These are phyloP conservation scores for Trichoplusia ni DNA, from an alignment of 1,140 invertebrate species.

Conservation along the genomic window DNA sequence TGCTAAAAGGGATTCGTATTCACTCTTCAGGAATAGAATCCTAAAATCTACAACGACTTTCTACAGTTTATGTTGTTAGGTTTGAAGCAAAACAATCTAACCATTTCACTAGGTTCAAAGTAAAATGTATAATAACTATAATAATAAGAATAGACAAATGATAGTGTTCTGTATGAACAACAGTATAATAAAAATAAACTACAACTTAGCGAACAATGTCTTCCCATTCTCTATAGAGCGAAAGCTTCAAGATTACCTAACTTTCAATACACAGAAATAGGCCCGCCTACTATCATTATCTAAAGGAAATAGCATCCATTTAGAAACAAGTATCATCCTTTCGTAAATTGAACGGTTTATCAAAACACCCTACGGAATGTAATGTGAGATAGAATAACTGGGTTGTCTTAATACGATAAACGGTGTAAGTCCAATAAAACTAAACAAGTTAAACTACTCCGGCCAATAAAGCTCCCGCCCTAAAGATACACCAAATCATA, in stretches of 20 bases:
- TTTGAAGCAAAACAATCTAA: too few relatives aligned
- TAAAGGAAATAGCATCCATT: conserved; percentile 48
- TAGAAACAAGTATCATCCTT: conserved; percentile 28
- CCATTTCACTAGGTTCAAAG: too few relatives aligned
- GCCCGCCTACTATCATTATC: conserved; percentile 32
- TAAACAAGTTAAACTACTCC: conserved; percentile 73
- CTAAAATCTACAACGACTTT: too few relatives aligned
- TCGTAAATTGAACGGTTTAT: conserved; percentile 58
- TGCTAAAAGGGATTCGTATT: too few relatives aligned
- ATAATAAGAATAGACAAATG: too few relatives aligned
- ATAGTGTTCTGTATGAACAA: too few relatives aligned
- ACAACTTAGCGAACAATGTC: conserved; percentile 8
- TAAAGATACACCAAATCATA: conserved; percentile 52
- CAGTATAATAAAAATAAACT: too few relatives aligned
- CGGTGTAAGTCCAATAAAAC: conserved; percentile 68
- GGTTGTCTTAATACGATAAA: conserved; percentile 73
- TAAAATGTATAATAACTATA: too few relatives aligned
- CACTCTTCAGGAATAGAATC: too few relatives aligned
- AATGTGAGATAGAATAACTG: conserved; percentile 61
- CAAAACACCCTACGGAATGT: conserved; percentile 57
- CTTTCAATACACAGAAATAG: conserved; percentile 20
- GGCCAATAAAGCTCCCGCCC: conserved; percentile 63
- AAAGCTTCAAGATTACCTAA: conserved; percentile 14
- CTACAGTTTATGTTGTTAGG: too few relatives aligned
- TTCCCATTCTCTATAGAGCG: conserved; percentile 13